phyloP scores from a whole-genome alignment of 1,140 invertebrate genomes.

The Drosophila teissieri region DNA sequence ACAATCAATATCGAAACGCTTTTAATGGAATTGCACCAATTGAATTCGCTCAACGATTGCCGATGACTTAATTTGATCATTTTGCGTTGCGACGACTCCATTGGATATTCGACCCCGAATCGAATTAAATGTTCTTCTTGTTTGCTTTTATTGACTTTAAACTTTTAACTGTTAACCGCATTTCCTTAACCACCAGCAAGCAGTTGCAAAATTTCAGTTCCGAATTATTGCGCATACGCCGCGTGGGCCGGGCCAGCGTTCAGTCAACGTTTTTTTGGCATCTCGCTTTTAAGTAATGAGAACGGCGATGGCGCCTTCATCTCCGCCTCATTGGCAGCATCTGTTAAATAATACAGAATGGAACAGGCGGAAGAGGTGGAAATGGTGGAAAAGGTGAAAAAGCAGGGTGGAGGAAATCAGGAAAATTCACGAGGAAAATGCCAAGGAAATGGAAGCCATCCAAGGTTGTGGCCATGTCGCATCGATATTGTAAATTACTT shows the following conservation, averaged over 20 bases:
- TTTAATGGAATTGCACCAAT: conserved; percentile 33
- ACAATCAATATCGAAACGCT: conserved; percentile 33
- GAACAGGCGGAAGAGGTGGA: conserved; percentile 2
- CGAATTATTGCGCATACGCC: conserved; percentile 31
- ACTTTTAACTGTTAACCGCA: conserved; percentile 29
- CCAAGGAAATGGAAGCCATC: conserved; percentile 38
- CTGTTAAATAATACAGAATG: conserved; percentile 37
- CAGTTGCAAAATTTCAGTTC: conserved; percentile 10
- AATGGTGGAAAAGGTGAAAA: conserved; percentile 5
- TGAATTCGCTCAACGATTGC: conserved; percentile 29
- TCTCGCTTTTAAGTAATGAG: conserved; percentile 50
- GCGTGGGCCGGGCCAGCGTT: conserved; percentile 7
- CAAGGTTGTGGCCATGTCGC: conserved; percentile 42
- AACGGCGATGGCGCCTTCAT: conserved; percentile 33
- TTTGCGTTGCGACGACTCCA: conserved; percentile 3
- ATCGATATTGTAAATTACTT: conserved; percentile 53
- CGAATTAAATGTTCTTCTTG: conserved; percentile 23
- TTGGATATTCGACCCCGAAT: conserved; percentile 11
- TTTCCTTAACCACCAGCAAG: background rate
- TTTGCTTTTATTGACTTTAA: conserved; percentile 36
- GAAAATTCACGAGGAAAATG: background rate
- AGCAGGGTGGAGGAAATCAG: background rate
- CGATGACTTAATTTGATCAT: conserved; percentile 35
- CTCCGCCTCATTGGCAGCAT: conserved; percentile 52
- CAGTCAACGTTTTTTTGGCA: conserved; percentile 36